These are phyloP conservation scores for Megaceryle maxima DNA, from an alignment of 2,113 vertebrate species.

Conservation along the genomic window DNA sequence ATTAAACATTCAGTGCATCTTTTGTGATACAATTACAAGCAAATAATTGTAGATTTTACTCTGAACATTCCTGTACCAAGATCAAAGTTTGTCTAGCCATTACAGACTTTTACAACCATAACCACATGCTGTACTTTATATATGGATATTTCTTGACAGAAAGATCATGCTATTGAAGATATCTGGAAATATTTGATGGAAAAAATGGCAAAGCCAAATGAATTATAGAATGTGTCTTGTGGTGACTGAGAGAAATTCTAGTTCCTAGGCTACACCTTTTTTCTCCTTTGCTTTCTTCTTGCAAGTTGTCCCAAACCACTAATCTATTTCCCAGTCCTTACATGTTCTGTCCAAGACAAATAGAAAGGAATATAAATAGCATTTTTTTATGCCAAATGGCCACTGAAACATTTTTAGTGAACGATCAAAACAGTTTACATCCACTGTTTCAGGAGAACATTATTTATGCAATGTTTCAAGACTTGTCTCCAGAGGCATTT, in stretches of 20 bases:
- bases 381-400: neutral
- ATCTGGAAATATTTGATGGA: neutral
- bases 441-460: neutral
- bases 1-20: neutral
- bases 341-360: constrained; percentile 12
- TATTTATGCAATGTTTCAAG: neutral
- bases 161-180: neutral
- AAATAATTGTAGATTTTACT: neutral
- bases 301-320: neutral
- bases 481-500: neutral
- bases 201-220: neutral
- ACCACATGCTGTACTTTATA: neutral
- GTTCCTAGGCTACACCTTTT: neutral
- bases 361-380: neutral
- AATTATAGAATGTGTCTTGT: neutral
- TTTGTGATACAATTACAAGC: neutral
- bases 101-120: neutral
- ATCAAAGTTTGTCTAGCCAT: neutral
- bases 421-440: neutral
- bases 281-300: neutral
- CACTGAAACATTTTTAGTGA: constrained; percentile 8
- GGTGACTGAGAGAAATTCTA: neutral
- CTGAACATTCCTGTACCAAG: neutral
- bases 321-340: constrained; percentile 4
- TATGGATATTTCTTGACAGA: neutral